Base-by-base conservation (phyloP, 2,113 vertebrate genomes). In the Hippocampus comes region DNA sequence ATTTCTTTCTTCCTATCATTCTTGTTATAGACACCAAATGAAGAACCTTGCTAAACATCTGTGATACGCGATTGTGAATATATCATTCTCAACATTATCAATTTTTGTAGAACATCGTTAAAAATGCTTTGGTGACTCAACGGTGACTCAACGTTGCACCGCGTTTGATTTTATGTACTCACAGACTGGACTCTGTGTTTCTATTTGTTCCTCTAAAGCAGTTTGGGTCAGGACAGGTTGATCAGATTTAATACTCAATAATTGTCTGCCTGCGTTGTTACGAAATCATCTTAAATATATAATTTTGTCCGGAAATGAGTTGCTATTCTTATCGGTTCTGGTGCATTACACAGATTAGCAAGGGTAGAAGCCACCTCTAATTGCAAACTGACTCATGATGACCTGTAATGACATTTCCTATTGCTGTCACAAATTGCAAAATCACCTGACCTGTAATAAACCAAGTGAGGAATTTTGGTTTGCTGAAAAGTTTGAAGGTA, bases 381-480 rank as follows among this genome's bases (percentile, higher is more conserved):
- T 73, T 84, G 80, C 70, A 79, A 41, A 68, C 72, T 77, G 67
- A 78, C 84, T 78, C 15, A 30, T 71, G 79, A 73, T 74, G 80
- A 84, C 84, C 80, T 56, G 10, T 64, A 49, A 76, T 76, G 71
- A 27, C 73, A 65, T 53, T n/a, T 53, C 3, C 53, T 10, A 3
- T 23, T 56, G 53, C n/a, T 79, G 63, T 77, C 76, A 79, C 65
- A 78, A 41, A 48, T 20, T 15, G 7, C 49, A 71, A 75, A 68
- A 73, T 77, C 68, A 9, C 41, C 38, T 76, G 75, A 78, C 74
- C 42, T 68, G 55, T 63, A 56, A 69, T 49, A 76, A 56, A 72
- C 30, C 59, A 56, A 42, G 43, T 23, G 30, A 49, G 15, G 8
- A 49, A 41, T 70, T 75, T 42, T n/a, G 21, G 42, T 14, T 53